Conservation (phyloP, 2,113 vertebrate genomes). For the Bostrychus sinensis region DNA sequence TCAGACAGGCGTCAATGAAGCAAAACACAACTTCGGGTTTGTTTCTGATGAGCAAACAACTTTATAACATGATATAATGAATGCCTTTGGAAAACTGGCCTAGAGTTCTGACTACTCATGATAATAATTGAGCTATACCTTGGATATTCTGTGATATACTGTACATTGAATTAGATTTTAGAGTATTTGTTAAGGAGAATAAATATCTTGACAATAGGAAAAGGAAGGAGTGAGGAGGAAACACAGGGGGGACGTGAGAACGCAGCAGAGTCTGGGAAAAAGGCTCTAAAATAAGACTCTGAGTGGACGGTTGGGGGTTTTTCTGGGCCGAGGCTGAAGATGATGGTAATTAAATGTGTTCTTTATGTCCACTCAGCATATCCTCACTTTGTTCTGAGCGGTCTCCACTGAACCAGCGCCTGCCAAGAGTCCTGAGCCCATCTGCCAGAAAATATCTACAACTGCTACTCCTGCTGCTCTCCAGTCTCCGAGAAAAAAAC, state of each 20-base stretch:
- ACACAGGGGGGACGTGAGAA: slow-evolving; percentile 65
- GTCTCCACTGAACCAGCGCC: slow-evolving; percentile 83
- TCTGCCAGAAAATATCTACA: slow-evolving; percentile 87
- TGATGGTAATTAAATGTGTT: slow-evolving; percentile 86
- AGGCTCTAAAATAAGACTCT: slow-evolving; percentile 78
- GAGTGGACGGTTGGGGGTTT: slow-evolving; percentile 79
- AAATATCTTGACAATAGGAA: slow-evolving; percentile 6
- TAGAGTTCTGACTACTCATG: no score
- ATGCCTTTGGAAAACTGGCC: no score
- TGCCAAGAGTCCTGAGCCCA: slow-evolving; percentile 86
- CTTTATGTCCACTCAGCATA: slow-evolving; percentile 91
- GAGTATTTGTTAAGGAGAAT: no score
- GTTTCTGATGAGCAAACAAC: no score
- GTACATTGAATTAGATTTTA: no score
- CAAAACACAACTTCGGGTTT: no score
- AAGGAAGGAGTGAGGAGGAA: slow-evolving; percentile 56
- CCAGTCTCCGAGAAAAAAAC: slow-evolving; percentile 36
- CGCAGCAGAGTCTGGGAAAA: slow-evolving; percentile 53
- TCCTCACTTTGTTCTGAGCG: slow-evolving; percentile 83
- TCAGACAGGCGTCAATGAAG: no score
- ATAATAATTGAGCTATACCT: no score
- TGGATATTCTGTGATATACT: no score
- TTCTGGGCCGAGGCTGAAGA: slow-evolving; percentile 78
- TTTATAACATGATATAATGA: no score
- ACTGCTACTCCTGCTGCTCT: slow-evolving; percentile 75